These are phyloP conservation scores for Vireo griseus DNA, from an alignment of 2,797 vertebrate species.

Conservation along the genomic window DNA sequence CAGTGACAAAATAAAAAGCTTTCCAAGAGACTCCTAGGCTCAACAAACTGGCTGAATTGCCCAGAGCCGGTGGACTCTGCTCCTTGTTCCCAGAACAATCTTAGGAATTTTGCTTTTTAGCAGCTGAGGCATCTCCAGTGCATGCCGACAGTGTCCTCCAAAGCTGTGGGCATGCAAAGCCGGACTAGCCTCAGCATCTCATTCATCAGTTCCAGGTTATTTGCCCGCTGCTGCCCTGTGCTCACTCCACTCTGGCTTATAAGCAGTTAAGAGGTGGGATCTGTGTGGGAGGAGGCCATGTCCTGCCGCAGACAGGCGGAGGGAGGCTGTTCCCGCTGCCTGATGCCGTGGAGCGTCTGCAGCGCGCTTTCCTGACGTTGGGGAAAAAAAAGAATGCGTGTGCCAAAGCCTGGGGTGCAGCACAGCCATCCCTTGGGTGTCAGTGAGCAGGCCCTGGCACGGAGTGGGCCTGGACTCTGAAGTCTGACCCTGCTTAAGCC, in stretches of 20 bases:
- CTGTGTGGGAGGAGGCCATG: background rate
- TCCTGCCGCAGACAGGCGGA: background rate
- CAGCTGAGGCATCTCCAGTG: background rate
- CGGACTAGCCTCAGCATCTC: background rate
- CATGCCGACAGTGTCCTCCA: background rate
- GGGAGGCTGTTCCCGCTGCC: background rate
- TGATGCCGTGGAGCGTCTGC: background rate
- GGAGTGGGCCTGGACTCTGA: background rate
- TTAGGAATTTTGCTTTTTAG: background rate
- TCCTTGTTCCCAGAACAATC: background rate
- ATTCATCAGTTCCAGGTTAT: background rate
- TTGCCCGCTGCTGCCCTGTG: background rate
- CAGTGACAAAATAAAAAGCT: background rate
- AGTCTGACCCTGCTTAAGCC: background rate
- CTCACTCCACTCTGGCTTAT: rapidly evolving
- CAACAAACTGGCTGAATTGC: background rate
- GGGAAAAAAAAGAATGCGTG: too few species aligned
- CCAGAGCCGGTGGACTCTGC: background rate
- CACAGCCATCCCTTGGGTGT: background rate
- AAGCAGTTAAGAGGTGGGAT: background rate
- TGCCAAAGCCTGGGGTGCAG: background rate
- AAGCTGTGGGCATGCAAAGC: background rate
- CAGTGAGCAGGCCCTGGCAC: background rate
- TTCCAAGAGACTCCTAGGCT: background rate
- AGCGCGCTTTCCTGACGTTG: background rate